phyloP scores from a whole-genome alignment of 2,797 vertebrate species.

The Pelochelys cantorii region DNA sequence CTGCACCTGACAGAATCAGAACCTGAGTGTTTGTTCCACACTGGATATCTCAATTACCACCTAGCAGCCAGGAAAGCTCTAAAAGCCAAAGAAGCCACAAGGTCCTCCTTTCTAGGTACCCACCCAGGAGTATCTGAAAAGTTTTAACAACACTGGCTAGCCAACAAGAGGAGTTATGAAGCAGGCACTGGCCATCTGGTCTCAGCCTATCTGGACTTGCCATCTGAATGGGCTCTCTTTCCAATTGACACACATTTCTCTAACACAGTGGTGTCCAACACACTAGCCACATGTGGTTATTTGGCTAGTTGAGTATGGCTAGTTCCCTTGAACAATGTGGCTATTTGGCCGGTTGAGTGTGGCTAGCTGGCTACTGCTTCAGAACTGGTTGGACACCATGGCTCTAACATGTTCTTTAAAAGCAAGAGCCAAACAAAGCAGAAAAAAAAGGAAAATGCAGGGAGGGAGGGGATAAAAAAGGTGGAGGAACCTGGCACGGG shows the following conservation, averaged over 20 bases:
- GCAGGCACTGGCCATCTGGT: slow-evolving; percentile 2
- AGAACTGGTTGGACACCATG: too few relatives aligned
- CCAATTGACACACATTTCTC: slow-evolving; percentile 37
- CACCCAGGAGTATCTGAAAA: neutral
- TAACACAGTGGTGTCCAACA: neutral
- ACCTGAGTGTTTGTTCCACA: neutral
- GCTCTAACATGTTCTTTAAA: neutral
- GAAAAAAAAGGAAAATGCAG: neutral
- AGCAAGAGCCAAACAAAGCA: neutral
- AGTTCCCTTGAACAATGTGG: too few relatives aligned
- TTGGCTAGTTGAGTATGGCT: too few relatives aligned
- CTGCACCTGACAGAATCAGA: rapidly evolving
- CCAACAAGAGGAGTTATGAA: neutral
- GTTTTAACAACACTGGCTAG: neutral
- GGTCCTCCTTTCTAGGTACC: neutral
- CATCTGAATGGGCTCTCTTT: neutral
- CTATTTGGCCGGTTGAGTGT: too few relatives aligned
- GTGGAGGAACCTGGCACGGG: slow-evolving; percentile 66
- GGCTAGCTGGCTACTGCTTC: too few relatives aligned
- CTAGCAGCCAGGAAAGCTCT: slow-evolving; percentile 31
- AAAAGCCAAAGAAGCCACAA: slow-evolving; percentile 30
- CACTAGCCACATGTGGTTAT: too few relatives aligned
- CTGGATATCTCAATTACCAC: slow-evolving; percentile 27
- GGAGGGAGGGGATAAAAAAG: neutral
- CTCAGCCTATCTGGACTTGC: neutral